Percentiles rank a stretch among this genome's conserved stretches.
These are phyloP conservation scores for Julus scandinavius DNA, from an alignment of 2,888 invertebrate genomes.

Conservation along the genomic window DNA sequence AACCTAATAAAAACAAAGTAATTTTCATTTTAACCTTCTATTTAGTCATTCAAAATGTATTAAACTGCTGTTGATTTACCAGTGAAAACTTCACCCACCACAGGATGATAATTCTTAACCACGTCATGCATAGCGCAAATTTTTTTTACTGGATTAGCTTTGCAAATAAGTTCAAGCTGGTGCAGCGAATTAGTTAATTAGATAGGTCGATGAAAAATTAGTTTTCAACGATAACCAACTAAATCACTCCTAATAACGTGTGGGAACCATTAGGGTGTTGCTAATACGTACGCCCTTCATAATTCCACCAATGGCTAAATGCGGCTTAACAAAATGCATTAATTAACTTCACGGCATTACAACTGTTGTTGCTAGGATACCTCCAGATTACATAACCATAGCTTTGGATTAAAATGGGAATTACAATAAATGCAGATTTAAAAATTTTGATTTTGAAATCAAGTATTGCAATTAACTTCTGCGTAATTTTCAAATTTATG, in stretches of 20 bases:
- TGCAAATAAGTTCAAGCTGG: not conserved
- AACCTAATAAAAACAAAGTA: not conserved
- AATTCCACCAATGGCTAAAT: not conserved
- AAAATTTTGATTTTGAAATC: constrained; percentile 12
- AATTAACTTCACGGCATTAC: not conserved
- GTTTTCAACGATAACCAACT: not conserved
- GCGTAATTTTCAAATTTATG: not conserved
- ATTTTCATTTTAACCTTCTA: not conserved
- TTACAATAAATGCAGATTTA: not conserved
- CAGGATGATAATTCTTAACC: not conserved
- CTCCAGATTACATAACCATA: not conserved
- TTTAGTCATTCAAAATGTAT: not conserved
- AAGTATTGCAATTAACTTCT: not conserved
- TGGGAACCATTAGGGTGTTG: not conserved
- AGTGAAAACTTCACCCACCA: not conserved
- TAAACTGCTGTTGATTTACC: not conserved
- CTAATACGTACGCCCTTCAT: not conserved
- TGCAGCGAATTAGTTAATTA: not conserved
- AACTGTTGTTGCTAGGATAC: not conserved
- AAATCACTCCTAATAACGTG: not conserved
- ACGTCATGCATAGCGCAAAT: not conserved
- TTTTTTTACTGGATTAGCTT: not conserved
- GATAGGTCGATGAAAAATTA: not conserved
- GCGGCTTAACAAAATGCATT: not conserved
- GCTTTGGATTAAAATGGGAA: not conserved